Conservation (phyloP, 2,888 invertebrate species). For the Platerodrilus igneus region DNA sequence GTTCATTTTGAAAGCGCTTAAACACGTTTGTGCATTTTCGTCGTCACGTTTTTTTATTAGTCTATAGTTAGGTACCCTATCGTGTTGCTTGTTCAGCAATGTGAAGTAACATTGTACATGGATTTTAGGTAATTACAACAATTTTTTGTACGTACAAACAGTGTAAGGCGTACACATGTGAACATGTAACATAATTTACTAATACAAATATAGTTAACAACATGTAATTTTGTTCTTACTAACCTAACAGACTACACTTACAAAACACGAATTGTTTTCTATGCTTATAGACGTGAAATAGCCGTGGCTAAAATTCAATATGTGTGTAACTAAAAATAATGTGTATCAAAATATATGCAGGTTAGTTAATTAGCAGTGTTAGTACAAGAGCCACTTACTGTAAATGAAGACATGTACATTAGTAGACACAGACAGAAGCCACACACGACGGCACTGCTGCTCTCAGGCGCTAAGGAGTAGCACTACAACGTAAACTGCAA, state of each 20-base stretch:
- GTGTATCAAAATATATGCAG: too few relatives aligned
- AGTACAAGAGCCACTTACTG: slow-evolving; percentile 45
- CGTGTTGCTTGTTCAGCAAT: slow-evolving; percentile 9
- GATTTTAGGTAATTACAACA: slow-evolving; percentile 5
- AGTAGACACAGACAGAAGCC: slow-evolving; percentile 49
- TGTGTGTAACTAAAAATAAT: too few relatives aligned
- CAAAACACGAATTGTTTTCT: too few relatives aligned
- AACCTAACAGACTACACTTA: slow-evolving; percentile 3
- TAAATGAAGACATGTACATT: slow-evolving; percentile 46
- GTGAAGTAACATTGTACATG: slow-evolving; percentile 3
- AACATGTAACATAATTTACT: slow-evolving; percentile 8
- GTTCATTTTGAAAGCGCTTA: slow-evolving; percentile 7
- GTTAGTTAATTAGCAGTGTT: slow-evolving; percentile 32
- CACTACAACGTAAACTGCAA: slow-evolving; percentile 27
- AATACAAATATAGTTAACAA: slow-evolving; percentile 13
- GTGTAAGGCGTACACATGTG: slow-evolving; percentile 14
- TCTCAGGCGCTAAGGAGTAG: slow-evolving; percentile 30
- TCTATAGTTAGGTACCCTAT: slow-evolving; percentile 13
- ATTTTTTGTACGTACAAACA: too few relatives aligned
- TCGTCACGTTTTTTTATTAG: too few relatives aligned
- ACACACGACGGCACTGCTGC: slow-evolving; percentile 38
- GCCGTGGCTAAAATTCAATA: too few relatives aligned
- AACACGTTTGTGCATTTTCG: slow-evolving; percentile 11
- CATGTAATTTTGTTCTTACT: slow-evolving; percentile 8
- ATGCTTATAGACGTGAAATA: too few relatives aligned